These are phyloP conservation scores for Lacerta bilineata DNA, from an alignment of 2,797 vertebrate genomes.

Conservation along the genomic window DNA sequence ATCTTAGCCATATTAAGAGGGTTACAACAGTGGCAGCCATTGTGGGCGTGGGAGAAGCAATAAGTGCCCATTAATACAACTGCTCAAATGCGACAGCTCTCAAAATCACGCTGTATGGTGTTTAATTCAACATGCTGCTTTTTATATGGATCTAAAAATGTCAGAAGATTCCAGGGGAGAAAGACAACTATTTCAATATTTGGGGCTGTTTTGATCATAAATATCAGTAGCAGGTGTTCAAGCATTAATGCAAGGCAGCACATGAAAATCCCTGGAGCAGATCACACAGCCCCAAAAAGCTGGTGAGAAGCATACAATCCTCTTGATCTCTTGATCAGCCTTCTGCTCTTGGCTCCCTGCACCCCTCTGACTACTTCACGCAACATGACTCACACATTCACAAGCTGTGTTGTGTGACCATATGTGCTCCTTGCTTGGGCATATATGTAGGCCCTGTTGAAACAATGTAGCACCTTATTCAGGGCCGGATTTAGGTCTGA, in stretches of 20 bases:
- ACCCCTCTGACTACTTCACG: neutral
- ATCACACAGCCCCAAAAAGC: neutral
- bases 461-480: too few relatives aligned
- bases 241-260: neutral
- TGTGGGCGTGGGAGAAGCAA: neutral
- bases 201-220: slow-evolving; percentile 26
- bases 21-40: too few relatives aligned
- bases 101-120: neutral
- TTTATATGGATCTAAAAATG: neutral
- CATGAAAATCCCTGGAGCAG: neutral
- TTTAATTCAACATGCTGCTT: neutral
- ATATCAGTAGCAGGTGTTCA: slow-evolving; percentile 8
- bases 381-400: neutral
- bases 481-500: too few relatives aligned
- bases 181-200: slow-evolving; percentile 1
- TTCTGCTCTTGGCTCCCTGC: too few relatives aligned
- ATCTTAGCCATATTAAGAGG: too few relatives aligned
- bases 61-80: neutral
- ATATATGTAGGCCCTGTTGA: too few relatives aligned
- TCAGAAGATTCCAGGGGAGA: slow-evolving; percentile 6
- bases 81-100: neutral
- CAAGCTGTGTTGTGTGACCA: neutral
- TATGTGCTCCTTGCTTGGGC: too few relatives aligned
- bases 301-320: neutral
- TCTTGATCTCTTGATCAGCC: too few relatives aligned